These are phyloP conservation scores for Megaptera novaeangliae DNA, from an alignment of 2,113 vertebrate genomes.

Conservation along the genomic window DNA sequence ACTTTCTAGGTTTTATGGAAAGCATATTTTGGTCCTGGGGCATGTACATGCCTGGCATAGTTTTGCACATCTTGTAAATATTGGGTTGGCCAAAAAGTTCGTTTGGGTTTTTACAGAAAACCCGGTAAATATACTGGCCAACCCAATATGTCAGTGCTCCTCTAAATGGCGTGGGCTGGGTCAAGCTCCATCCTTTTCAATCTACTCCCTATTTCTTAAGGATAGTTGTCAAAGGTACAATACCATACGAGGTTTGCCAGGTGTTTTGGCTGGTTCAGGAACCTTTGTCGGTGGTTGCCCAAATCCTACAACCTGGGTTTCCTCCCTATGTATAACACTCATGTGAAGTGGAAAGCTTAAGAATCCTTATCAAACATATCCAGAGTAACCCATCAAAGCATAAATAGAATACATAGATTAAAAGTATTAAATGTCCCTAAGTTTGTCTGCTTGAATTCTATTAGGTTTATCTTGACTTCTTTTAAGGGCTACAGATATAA, in stretches of 20 bases:
- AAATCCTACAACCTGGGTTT: not conserved
- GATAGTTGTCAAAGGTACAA: not conserved
- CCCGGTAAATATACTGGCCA: no score
- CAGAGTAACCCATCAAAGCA: not conserved
- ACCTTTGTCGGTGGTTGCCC: not conserved
- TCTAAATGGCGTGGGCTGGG: not conserved
- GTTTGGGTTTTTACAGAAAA: no score
- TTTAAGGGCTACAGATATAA: not conserved
- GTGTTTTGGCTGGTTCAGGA: not conserved
- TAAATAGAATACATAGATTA: not conserved
- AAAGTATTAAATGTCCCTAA: not conserved
- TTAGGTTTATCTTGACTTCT: not conserved
- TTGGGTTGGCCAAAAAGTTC: no score
- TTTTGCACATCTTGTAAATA: not conserved
- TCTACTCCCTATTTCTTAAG: not conserved
- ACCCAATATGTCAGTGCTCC: not conserved
- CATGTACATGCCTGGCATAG: not conserved
- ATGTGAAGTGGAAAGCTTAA: not conserved
- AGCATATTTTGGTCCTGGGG: not conserved
- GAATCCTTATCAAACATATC: not conserved
- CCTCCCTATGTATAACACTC: not conserved
- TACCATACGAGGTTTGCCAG: not conserved
- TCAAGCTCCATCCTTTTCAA: not conserved
- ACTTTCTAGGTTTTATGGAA: not conserved
- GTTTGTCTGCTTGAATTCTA: not conserved